Base-by-base conservation (phyloP, 2,888 invertebrate genomes). In the Octodonta nipae region DNA sequence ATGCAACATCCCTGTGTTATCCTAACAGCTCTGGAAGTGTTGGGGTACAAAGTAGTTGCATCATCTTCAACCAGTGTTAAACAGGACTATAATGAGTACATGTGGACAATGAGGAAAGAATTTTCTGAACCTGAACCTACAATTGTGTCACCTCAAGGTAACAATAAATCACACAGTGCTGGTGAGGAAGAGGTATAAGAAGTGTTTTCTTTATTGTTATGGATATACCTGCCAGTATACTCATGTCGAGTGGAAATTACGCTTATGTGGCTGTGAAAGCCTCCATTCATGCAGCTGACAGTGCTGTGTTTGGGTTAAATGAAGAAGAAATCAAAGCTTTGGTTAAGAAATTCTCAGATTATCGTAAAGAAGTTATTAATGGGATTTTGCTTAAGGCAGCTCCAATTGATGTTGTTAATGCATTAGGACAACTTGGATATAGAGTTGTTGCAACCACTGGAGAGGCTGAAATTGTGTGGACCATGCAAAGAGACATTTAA, bases 71-170 rank as follows among this genome's bases (percentile, higher is more conserved):
- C 84, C 32, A 78, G 82, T 40, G 81, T 85, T 13, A 84, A 84
- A 60, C 84, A 84, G 62, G 84, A 85, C 57, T 83, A 84, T 56
- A 84, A 84, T 68, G 86, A 87, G 58, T 86, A 86, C 52, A 85
- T 86, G 81, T 87, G 87, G 87, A 88, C 87, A 63, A 83, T 87
- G 82, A 76, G 85, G 67, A 84, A 83, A 60, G 85, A 86, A 50
- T 86, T 86, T 59, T 68, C 75, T 25, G 82, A 82, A 52, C 85
- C 84, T 33, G 86, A 87, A 59, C 85, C 85, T 13, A 20, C 30
- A 14, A 68, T 67, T 25, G 65, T 47, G 34, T 41, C 31, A 31
- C 34, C 28, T 13, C 22, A 22, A 4, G 22, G 22, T 3, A 22
- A 22, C 22, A n/a, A 22, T 22, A 22, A 22, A 4, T n/a, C n/a